Conservation (phyloP, 2,113 vertebrate species). For the Bos javanicus region DNA sequence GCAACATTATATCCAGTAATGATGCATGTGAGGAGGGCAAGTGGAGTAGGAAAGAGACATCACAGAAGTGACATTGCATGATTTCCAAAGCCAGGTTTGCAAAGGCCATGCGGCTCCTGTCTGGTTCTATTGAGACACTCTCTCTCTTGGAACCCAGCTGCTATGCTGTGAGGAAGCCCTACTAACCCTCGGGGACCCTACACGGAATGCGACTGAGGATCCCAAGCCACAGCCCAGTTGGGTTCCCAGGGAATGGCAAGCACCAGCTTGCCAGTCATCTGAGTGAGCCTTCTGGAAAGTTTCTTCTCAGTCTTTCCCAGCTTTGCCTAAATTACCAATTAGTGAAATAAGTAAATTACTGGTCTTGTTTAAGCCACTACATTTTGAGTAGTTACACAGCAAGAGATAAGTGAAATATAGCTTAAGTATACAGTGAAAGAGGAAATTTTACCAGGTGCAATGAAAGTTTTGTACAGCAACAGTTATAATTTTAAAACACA, state of each 20-base stretch:
- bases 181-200: not conserved
- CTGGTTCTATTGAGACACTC: too few relatives aligned
- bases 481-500: not conserved
- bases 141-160: not conserved
- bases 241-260: not conserved
- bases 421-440: not conserved
- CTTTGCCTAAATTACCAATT: not conserved
- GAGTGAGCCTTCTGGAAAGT: not conserved
- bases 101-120: not conserved
- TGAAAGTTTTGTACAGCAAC: not conserved
- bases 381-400: not conserved
- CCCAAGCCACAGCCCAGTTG: not conserved
- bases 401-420: not conserved
- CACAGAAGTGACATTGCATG: not conserved
- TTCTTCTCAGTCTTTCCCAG: not conserved
- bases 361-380: not conserved
- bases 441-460: not conserved
- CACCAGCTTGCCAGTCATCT: not conserved
- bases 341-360: not conserved
- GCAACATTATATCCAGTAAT: not conserved
- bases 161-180: not conserved
- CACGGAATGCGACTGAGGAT: rapidly evolving
- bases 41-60: too few relatives aligned
- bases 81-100: not conserved
- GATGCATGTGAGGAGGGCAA: not conserved